Conservation (phyloP, 2,888 invertebrate genomes). For the Entomobrya multifasciata region DNA sequence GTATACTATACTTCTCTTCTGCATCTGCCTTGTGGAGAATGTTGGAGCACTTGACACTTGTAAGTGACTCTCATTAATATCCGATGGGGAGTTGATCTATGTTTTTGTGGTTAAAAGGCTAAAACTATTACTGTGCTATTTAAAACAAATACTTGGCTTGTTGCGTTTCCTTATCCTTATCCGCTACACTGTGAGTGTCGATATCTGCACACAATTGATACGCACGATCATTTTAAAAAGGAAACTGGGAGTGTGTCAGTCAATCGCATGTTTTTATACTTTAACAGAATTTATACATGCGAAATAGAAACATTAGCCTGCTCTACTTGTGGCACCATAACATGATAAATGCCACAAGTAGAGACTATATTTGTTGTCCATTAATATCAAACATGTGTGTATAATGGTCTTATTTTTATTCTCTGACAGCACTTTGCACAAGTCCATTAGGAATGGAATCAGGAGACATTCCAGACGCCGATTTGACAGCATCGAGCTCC, state of each 20-base stretch:
- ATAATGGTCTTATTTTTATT: neutral
- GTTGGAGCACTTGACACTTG: conserved; percentile 67
- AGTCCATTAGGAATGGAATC: conserved; percentile 86
- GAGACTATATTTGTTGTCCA: neutral
- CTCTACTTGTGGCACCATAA: neutral
- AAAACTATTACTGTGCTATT: conserved; percentile 40
- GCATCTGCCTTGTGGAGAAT: neutral
- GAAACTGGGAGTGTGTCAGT: conserved; percentile 37
- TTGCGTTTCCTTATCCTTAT: neutral
- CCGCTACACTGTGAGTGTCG: neutral
- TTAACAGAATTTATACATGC: too few species aligned
- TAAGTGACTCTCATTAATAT: conserved; percentile 63
- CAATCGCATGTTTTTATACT: neutral
- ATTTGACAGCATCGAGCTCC: conserved; percentile 85
- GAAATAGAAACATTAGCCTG: neutral
- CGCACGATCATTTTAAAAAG: neutral
- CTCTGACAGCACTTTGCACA: conserved; percentile 83
- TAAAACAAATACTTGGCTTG: neutral
- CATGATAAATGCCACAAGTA: neutral
- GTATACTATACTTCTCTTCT: neutral
- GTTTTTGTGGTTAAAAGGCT: conserved; percentile 53
- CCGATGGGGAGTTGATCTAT: conserved; percentile 48
- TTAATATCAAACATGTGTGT: neutral
- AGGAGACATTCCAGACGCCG: conserved; percentile 84
- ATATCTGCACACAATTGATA: neutral